Conservation (phyloP, 2,888 invertebrate genomes). For the Pasiphila rectangulata region DNA sequence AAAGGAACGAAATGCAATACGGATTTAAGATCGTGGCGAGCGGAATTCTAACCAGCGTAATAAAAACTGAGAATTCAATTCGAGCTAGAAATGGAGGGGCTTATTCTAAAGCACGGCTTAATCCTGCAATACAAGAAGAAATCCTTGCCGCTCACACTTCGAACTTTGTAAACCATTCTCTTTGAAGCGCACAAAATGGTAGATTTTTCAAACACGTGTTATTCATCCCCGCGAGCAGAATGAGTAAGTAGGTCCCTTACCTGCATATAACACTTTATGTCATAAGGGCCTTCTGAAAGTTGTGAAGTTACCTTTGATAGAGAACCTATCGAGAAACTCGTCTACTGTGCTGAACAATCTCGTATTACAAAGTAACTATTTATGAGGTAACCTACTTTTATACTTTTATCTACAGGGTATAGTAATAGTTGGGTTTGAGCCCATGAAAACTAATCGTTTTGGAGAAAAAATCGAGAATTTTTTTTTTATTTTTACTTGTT, state of each 20-base stretch:
- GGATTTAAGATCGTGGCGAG: slow-evolving; percentile 30
- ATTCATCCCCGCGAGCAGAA: slow-evolving; percentile 40
- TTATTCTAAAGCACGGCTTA: slow-evolving; percentile 45
- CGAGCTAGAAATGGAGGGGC: slow-evolving; percentile 40
- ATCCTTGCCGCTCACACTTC: slow-evolving; percentile 42
- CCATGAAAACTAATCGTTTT: too few species aligned
- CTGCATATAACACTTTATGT: slow-evolving; percentile 33
- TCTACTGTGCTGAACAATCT: neutral
- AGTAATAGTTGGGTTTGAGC: too few species aligned
- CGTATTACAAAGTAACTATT: neutral
- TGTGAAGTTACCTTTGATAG: slow-evolving; percentile 26
- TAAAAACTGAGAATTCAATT: slow-evolving; percentile 58
- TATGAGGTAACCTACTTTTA: neutral
- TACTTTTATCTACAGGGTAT: neutral
- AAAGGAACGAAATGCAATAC: slow-evolving; percentile 24
- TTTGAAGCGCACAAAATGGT: slow-evolving; percentile 41
- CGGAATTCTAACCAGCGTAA: slow-evolving; percentile 41
- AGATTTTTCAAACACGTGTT: slow-evolving; percentile 43
- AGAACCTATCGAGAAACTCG: slow-evolving; percentile 14
- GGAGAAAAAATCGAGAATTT: neutral
- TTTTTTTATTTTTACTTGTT: neutral
- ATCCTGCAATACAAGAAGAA: slow-evolving; percentile 52
- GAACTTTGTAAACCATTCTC: slow-evolving; percentile 40
- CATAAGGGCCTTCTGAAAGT: slow-evolving; percentile 21
- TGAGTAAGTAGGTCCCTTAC: slow-evolving; percentile 35